A percentile compares a stretch with the other conserved stretches of the same genome.
phyloP scores from a whole-genome alignment of 2,888 invertebrate genomes.

The Hololepta plana region DNA sequence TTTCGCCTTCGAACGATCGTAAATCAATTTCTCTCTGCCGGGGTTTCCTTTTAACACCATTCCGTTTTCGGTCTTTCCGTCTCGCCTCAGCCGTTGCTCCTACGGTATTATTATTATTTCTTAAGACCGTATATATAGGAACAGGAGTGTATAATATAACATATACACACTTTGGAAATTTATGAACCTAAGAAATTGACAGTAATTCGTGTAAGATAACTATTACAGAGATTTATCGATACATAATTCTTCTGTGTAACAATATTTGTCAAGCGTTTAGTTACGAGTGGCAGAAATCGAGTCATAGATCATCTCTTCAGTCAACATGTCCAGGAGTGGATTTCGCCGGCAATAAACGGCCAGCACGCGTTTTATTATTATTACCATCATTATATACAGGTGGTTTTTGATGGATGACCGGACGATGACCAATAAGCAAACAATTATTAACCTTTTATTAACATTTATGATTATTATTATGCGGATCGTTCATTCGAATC shows the following conservation, averaged over 20 bases:
- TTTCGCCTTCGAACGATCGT: conserved; percentile 8
- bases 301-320: conserved; percentile 25
- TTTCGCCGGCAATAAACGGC: conserved; percentile 21
- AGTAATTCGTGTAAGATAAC: conserved; percentile 25
- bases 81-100: too few relatives aligned
- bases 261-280: conserved; percentile 25
- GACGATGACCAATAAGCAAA: too few relatives aligned
- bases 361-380: conserved; percentile 12
- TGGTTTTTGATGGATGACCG: too few relatives aligned
- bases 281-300: conserved; percentile 24
- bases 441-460: too few relatives aligned
- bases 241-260: conserved; percentile 12
- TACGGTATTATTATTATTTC: too few relatives aligned
- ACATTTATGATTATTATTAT: too few relatives aligned
- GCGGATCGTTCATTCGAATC: too few relatives aligned
- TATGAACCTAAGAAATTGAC: conserved; percentile 24
- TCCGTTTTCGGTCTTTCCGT: conserved; percentile 8
- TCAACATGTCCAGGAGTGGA: conserved; percentile 24
- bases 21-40: conserved; percentile 9
- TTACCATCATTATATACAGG: too few relatives aligned
- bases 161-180: conserved; percentile 19
- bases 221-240: conserved; percentile 26
- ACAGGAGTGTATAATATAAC: too few relatives aligned
- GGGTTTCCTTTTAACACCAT: conserved; percentile 9
- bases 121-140: too few relatives aligned